These are phyloP conservation scores for Melitaea cinxia DNA, from an alignment of 1,140 invertebrate species.

Conservation along the genomic window DNA sequence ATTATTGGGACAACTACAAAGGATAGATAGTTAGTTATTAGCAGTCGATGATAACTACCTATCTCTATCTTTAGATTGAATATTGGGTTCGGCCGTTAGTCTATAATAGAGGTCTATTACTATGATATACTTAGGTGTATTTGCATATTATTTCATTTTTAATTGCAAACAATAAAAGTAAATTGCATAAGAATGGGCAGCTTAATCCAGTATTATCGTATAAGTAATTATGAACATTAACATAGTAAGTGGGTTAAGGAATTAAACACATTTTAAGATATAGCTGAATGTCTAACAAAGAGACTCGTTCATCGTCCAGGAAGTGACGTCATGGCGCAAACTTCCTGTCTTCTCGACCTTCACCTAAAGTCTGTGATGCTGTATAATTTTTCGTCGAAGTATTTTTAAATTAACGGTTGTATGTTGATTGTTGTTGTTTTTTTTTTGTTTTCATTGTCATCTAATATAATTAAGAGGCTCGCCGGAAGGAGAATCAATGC, in stretches of 20 bases:
- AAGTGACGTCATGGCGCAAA: constrained; percentile 35
- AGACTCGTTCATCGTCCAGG: constrained; percentile 34
- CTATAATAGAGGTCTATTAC: too few relatives aligned
- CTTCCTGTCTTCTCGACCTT: constrained; percentile 39
- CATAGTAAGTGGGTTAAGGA: constrained; percentile 1
- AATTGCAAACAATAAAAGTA: neutral
- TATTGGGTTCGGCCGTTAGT: too few relatives aligned
- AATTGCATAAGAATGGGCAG: neutral
- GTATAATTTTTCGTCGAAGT: constrained; percentile 4
- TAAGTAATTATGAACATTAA: constrained; percentile 15
- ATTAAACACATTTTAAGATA: constrained; percentile 17
- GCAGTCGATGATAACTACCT: too few relatives aligned
- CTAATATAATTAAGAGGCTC: neutral
- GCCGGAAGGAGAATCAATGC: too few relatives aligned
- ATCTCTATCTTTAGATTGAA: too few relatives aligned
- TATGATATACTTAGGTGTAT: too few relatives aligned
- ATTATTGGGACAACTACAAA: too few relatives aligned
- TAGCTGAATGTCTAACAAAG: constrained; percentile 17
- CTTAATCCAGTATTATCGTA: constrained; percentile 1
- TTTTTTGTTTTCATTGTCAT: neutral
- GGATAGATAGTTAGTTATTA: too few relatives aligned
- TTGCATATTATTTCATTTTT: too few relatives aligned
- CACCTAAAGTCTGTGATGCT: constrained; percentile 28
- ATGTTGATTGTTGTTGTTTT: neutral
- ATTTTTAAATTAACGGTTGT: neutral